Base-by-base conservation (phyloP, 2,888 invertebrate genomes). In the Ennomos fuscantarius region DNA sequence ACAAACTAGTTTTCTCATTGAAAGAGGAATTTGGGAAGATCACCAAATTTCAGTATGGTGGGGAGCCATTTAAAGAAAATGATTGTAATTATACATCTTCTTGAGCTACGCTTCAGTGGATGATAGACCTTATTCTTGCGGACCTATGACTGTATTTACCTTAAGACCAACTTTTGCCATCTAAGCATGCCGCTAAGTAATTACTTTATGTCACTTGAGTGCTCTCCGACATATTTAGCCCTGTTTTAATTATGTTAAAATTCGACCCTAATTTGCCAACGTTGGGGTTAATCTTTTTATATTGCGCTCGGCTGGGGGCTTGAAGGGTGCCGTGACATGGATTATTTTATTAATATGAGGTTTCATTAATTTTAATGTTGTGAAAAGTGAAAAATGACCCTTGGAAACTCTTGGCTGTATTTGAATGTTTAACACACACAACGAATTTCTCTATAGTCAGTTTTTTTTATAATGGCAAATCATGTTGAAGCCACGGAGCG, bases 241-340 rank as follows among this genome's bases (percentile, higher is more conserved):
- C 68, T 62, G 66, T 66, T 63, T 65, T 73, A 72, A 74, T 63
- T 63, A 68, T 63, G 64, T 72, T 76, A 68, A 63, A 65, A 68
- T 68, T 68, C 59, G 60, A 50, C 55, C 63, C 66, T 69, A 69
- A 68, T 65, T 66, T 50, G 39, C 55, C 54, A 53, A 55, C 59
- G 62, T 40, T 48, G 60, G 62, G 65, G 68, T 66, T 66, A 63
- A 65, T 54, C 62, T 62, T 67, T 63, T 67, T 63, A 62, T 55
- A 59, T 57, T 53, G 53, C 41, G 43, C 55, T 9, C 45, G 48
- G 40, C 34, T 15, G 9, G 49, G 61, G 56, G 65, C 65, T 68
- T 66, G 62, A 65, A 54, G 63, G 58, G 66, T 64, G 24, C 31
- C 31, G 53, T 47, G 44, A 37, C 53, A 47, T 31, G 9, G 44